A percentile compares a stretch with the other conserved stretches of the same genome.
These are phyloP conservation scores for Mythimna pallens DNA, from an alignment of 2,888 invertebrate species.

Conservation along the genomic window DNA sequence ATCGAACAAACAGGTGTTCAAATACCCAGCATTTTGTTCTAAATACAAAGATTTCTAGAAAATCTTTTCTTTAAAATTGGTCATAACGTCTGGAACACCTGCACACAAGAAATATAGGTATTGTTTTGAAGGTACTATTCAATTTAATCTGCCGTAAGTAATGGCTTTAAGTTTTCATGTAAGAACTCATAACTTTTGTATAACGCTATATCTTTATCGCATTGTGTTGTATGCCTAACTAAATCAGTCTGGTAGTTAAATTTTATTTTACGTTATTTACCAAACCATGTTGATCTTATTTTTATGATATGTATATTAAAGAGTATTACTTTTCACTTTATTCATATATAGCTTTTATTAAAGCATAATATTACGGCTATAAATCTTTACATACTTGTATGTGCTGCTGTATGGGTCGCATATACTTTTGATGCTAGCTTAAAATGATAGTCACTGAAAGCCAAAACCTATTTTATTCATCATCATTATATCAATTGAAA, in stretches of 20 bases:
- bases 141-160: not conserved
- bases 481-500: too few relatives aligned
- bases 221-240: not conserved
- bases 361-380: too few relatives aligned
- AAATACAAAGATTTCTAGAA: slow-evolving; percentile 25
- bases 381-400: too few relatives aligned
- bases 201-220: not conserved
- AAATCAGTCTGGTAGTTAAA: not conserved
- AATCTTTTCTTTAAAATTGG: slow-evolving; percentile 32
- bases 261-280: not conserved
- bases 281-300: not conserved
- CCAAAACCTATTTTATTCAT: too few relatives aligned
- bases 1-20: slow-evolving; percentile 28
- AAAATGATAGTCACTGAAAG: too few relatives aligned
- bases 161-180: slow-evolving; percentile 1
- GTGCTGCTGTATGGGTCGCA: too few relatives aligned
- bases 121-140: slow-evolving; percentile 19
- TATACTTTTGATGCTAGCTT: too few relatives aligned
- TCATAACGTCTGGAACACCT: slow-evolving; percentile 30
- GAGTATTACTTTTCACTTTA: too few relatives aligned
- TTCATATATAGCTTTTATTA: too few relatives aligned
- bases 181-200: not conserved
- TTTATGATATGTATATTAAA: not conserved
- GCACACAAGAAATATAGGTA: slow-evolving; percentile 15
- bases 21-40: slow-evolving; percentile 26